Evolutionary conservation across 1,140 invertebrate genomes (phyloP).

Genomic region (Danaus melanippus): DNA sequence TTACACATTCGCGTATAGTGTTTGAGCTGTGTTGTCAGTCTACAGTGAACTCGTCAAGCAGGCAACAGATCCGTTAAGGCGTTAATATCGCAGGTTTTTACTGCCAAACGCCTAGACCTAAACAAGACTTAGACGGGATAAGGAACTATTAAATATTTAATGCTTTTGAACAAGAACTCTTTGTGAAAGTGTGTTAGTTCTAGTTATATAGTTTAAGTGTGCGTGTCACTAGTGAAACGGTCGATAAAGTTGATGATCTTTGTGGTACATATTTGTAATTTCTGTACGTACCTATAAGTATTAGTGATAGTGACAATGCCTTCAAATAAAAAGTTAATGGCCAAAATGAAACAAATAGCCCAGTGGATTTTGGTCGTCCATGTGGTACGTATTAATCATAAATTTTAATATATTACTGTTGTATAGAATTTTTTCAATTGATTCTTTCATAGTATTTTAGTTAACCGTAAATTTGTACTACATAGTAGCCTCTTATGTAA

Average conservation of each 20-base stretch:
- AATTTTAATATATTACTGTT: slow-evolving; percentile 3
- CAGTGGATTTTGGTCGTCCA: slow-evolving; percentile 64
- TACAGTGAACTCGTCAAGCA: slow-evolving; percentile 65
- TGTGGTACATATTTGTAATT: slow-evolving; percentile 58
- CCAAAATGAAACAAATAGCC: slow-evolving; percentile 59
- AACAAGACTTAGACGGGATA: slow-evolving; percentile 37
- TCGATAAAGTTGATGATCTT: slow-evolving; percentile 62
- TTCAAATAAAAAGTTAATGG: slow-evolving; percentile 60
- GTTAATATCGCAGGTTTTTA: slow-evolving; percentile 62
- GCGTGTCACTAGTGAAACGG: slow-evolving; percentile 65
- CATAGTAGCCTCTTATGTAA: slow-evolving; percentile 13
- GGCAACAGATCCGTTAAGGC: slow-evolving; percentile 50
- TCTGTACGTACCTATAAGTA: slow-evolving; percentile 40
- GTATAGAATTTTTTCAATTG: neutral
- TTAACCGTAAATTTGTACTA: neutral
- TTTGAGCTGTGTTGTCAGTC: slow-evolving; percentile 70
- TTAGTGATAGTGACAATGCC: slow-evolving; percentile 48
- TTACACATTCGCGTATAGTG: slow-evolving; percentile 71
- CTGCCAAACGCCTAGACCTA: slow-evolving; percentile 55
- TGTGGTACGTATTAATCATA: slow-evolving; percentile 44
- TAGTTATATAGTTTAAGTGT: slow-evolving; percentile 56
- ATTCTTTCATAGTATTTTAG: neutral
- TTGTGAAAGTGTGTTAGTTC: slow-evolving; percentile 61
- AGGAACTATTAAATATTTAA: slow-evolving; percentile 39
- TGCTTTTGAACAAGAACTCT: slow-evolving; percentile 41